Conservation (phyloP, 2,888 invertebrate genomes). For the Eustalomyia histrio region DNA sequence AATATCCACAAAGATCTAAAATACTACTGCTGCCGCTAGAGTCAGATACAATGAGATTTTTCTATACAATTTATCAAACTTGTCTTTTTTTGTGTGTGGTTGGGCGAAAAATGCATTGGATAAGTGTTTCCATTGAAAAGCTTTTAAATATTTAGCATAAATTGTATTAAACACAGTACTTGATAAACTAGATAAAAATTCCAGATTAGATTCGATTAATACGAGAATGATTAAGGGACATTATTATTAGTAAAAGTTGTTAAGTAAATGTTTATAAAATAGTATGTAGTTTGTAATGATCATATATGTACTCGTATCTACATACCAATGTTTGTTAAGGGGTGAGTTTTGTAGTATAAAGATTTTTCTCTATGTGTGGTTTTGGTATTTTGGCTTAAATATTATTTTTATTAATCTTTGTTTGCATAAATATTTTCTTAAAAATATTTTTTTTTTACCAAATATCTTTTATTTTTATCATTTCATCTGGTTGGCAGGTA, state of each 20-base stretch:
- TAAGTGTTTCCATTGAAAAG: slow-evolving; percentile 10
- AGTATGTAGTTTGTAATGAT: background rate
- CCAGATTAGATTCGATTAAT: background rate
- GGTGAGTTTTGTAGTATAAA: background rate
- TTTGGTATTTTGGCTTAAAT: slow-evolving; percentile 14
- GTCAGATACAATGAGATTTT: background rate
- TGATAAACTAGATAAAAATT: slow-evolving; percentile 5
- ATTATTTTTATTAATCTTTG: slow-evolving; percentile 27
- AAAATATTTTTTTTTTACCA: slow-evolving; percentile 36
- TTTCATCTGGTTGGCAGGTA: slow-evolving; percentile 39
- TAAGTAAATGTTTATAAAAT: background rate
- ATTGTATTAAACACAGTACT: slow-evolving; percentile 23
- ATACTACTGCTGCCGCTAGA: too few relatives aligned
- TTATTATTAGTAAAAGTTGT: background rate
- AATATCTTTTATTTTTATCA: slow-evolving; percentile 2
- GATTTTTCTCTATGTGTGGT: background rate
- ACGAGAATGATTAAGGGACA: background rate
- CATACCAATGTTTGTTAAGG: background rate
- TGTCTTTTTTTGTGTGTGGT: background rate
- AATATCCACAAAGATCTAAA: slow-evolving; percentile 27
- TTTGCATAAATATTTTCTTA: slow-evolving; percentile 44
- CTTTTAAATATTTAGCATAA: slow-evolving; percentile 49
- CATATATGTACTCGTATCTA: background rate
- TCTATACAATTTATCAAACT: background rate
- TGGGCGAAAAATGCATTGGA: too few relatives aligned